Base-by-base conservation (phyloP, 2,888 invertebrate genomes). In the Eupeodes latifasciatus region DNA sequence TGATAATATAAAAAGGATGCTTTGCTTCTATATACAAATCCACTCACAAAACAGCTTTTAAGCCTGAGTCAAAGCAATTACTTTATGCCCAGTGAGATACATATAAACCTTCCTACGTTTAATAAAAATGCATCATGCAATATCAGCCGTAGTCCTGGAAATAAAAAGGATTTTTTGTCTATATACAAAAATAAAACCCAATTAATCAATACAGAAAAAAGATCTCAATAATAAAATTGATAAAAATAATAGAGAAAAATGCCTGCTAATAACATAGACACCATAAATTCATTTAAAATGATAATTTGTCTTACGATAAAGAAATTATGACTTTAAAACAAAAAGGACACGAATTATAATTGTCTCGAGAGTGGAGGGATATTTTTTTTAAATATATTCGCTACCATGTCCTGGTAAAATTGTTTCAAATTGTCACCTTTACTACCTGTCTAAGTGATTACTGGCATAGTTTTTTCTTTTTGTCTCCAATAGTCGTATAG, bases 351-450 rank as follows among this genome's bases (percentile, higher is more conserved):
- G 12, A 47, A 34, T 51, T 19, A 11, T 77, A 77, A 77, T 69
- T 77, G 57, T 47, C 66, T 27, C 27, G 27, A 40, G 40, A 40
- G 27, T 40, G 9, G 57, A 75, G 49, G 5, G 7, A 34, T 67
- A 44, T 51, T 47, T 47, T 47, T 47, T 72, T 80, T 66, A 76
- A 77, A 83, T 76, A 72, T 72, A 72, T 82, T 64, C 79, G 44
- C 75, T 64, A 40, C 16, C 51, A 47, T 53, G 12, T 55, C n/a
- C 47, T 74, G 59, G 83, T 77, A 51, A 84, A 87, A 87, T 87
- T 87, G 81, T 81, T 87, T 87, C 87, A 87, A 87, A 87, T 87
- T 87, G 87, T 84, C 87, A 87, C 87, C 87, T 87, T 81, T 87
- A 87, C 77, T 76, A 84, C 87, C 74, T 84, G 87, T 81, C 83